Evolutionary conservation across 2,113 vertebrate species (phyloP).

Genomic region (Ondatra zibethicus): DNA sequence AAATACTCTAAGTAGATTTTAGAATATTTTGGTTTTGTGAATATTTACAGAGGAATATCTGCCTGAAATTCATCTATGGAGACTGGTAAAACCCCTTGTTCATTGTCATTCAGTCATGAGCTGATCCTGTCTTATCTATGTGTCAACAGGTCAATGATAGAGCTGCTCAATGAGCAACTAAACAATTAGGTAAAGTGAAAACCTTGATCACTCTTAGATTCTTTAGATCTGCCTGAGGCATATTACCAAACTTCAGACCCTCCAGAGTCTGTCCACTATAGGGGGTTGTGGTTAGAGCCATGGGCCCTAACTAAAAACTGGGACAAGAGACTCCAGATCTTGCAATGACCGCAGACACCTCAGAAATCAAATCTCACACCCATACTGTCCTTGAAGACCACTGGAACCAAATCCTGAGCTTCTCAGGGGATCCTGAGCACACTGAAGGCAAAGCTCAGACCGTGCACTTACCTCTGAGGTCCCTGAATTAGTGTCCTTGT

Average conservation of each 20-base stretch:
- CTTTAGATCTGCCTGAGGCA: background rate
- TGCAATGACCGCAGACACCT: background rate
- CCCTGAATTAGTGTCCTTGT: fast-evolving
- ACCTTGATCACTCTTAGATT: background rate
- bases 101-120: background rate
- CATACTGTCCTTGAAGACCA: background rate
- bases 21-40: background rate
- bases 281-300: background rate
- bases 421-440: no score
- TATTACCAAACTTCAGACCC: background rate
- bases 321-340: no score
- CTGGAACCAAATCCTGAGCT: background rate
- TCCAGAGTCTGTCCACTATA: background rate
- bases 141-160: background rate
- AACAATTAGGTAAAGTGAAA: background rate
- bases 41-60: background rate
- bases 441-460: background rate
- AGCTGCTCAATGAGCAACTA: background rate
- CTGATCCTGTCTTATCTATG: background rate
- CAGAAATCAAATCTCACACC: background rate
- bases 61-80: background rate
- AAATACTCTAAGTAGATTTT: background rate
- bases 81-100: background rate
- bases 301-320: no score
- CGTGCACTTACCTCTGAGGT: background rate